phyloP scores from a whole-genome alignment of 1,140 invertebrate species.

The Hydropsyche tenuis region DNA sequence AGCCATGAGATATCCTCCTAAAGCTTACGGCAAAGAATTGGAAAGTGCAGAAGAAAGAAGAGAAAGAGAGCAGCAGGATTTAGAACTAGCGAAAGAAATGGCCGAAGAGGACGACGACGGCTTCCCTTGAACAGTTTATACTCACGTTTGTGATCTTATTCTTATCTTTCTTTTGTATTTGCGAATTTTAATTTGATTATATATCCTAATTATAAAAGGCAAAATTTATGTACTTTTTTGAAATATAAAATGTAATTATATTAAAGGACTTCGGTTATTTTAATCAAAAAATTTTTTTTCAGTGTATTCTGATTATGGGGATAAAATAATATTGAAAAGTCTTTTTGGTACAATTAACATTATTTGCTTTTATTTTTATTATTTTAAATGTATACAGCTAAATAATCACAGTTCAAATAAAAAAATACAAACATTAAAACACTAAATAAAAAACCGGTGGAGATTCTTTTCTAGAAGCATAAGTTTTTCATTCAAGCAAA shows the following conservation, averaged over 20 bases:
- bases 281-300: no score
- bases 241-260: no score
- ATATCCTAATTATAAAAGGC: neutral
- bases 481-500: constrained; percentile 2
- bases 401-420: constrained; percentile 66
- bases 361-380: constrained; percentile 63
- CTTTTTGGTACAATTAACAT: constrained; percentile 52
- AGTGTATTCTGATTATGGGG: no score
- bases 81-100: constrained; percentile 98
- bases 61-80: constrained; percentile 95
- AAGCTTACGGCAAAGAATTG: constrained; percentile 97
- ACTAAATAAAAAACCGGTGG: constrained; percentile 54
- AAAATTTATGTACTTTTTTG: no score
- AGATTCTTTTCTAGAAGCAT: constrained; percentile 48
- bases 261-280: no score
- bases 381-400: constrained; percentile 64
- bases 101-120: constrained; percentile 98
- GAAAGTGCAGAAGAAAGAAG: constrained; percentile 96
- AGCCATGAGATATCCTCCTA: constrained; percentile 99
- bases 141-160: neutral
- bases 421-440: constrained; percentile 60
- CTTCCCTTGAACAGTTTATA: constrained; percentile 61
- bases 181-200: neutral
- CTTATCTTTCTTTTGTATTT: neutral
- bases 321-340: no score